A percentile compares a stretch with the other conserved stretches of the same genome.
phyloP scores from a whole-genome alignment of 2,888 invertebrate genomes.

The Chloroclystis v-ata region DNA sequence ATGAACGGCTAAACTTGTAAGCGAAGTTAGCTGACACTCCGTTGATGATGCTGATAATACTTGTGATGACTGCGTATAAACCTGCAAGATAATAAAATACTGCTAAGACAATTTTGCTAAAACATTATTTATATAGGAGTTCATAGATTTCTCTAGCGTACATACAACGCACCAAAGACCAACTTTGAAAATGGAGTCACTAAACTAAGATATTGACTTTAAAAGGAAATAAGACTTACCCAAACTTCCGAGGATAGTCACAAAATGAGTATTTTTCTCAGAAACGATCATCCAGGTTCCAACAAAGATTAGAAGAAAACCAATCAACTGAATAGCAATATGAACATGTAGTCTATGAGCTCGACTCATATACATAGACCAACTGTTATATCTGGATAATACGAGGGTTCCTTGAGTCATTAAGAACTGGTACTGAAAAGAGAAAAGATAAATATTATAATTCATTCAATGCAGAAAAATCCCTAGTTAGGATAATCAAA shows the following conservation, averaged over 20 bases:
- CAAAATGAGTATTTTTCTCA: conserved; percentile 33
- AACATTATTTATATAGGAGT: no score
- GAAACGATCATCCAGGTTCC: conserved; percentile 36
- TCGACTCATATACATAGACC: conserved; percentile 39
- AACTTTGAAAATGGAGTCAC: no score
- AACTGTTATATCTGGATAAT: conserved; percentile 43
- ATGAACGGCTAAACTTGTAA: conserved; percentile 26
- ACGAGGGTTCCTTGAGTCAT: conserved; percentile 47
- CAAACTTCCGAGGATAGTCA: conserved; percentile 36
- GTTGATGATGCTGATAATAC: conserved; percentile 33
- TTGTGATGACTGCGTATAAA: conserved; percentile 35
- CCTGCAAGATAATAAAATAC: conserved; percentile 37
- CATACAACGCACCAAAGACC: no score
- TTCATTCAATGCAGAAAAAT: no score
- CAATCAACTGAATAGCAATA: conserved; percentile 34
- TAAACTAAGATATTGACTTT: no score
- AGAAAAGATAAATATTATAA: neutral
- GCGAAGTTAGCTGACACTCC: conserved; percentile 35
- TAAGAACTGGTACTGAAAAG: conserved; percentile 48
- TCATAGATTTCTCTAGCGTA: no score
- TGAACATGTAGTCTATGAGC: conserved; percentile 33
- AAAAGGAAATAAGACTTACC: no score
- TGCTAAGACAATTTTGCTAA: no score
- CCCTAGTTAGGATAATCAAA: no score
- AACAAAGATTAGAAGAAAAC: conserved; percentile 27